phyloP scores from a whole-genome alignment of 2,797 vertebrate genomes.

The Alca torda region DNA sequence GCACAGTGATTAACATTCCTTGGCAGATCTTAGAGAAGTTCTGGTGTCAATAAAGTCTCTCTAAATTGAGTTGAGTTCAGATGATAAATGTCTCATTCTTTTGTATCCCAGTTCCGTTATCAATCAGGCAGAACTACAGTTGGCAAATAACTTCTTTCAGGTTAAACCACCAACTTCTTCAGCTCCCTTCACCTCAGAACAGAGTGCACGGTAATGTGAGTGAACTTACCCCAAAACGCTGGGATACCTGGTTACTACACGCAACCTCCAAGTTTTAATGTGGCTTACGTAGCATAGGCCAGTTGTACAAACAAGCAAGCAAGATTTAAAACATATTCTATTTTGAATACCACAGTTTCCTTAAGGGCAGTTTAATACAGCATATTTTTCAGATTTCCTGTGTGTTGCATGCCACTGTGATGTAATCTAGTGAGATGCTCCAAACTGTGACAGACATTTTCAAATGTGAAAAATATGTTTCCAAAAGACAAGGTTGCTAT shows the following conservation, averaged over 20 bases:
- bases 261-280: neutral
- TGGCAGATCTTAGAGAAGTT: constrained; percentile 49
- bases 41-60: constrained; percentile 61
- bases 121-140: constrained; percentile 4
- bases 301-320: constrained; percentile 67
- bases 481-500: constrained; percentile 44
- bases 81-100: constrained; percentile 36
- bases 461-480: constrained; percentile 67
- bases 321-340: constrained; percentile 72
- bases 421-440: constrained; percentile 59
- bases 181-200: neutral
- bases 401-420: constrained; percentile 69
- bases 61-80: constrained; percentile 45
- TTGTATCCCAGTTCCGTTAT: constrained; percentile 18
- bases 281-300: neutral
- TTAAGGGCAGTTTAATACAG: constrained; percentile 65
- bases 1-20: constrained; percentile 51
- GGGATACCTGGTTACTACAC: neutral
- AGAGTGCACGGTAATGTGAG: neutral
- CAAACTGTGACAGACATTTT: constrained; percentile 62
- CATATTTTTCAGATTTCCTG: constrained; percentile 68
- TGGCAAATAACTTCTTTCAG: constrained; percentile 13
- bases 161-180: neutral
- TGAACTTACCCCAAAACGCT: neutral
- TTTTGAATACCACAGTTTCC: constrained; percentile 67